Conservation (phyloP, 2,888 invertebrate genomes). For the Zhuqinia jingwanae region DNA sequence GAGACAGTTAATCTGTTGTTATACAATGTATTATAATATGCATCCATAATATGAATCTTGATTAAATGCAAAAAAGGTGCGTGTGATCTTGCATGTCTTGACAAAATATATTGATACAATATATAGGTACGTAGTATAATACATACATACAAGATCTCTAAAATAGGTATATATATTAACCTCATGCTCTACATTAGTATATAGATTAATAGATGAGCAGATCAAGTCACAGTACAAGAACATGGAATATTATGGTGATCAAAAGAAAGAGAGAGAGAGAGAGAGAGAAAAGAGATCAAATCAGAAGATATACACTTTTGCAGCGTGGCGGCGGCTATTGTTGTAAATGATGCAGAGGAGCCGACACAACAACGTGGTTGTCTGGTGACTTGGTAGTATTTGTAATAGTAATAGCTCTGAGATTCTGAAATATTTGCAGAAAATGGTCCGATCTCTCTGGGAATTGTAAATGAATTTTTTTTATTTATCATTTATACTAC, state of each 20-base stretch:
- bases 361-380: conserved; percentile 19
- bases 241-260: no score
- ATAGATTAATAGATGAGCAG: conserved; percentile 42
- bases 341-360: no score
- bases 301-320: not conserved
- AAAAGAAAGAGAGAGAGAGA: not conserved
- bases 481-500: no score
- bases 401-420: no score
- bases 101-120: no score
- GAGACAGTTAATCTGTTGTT: not conserved
- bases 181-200: conserved; percentile 40
- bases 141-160: no score
- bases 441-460: no score
- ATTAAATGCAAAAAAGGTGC: not conserved
- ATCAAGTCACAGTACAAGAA: no score
- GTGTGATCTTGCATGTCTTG: conserved; percentile 1
- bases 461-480: not conserved
- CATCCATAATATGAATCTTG: not conserved
- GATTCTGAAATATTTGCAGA: not conserved
- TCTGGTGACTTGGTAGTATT: not conserved
- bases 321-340: not conserved
- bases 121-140: no score
- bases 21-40: conserved; percentile 20
- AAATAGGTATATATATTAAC: no score
- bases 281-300: conserved; percentile 40